These are phyloP conservation scores for Hypolimnas misippus DNA, from an alignment of 2,888 invertebrate genomes.

Conservation along the genomic window DNA sequence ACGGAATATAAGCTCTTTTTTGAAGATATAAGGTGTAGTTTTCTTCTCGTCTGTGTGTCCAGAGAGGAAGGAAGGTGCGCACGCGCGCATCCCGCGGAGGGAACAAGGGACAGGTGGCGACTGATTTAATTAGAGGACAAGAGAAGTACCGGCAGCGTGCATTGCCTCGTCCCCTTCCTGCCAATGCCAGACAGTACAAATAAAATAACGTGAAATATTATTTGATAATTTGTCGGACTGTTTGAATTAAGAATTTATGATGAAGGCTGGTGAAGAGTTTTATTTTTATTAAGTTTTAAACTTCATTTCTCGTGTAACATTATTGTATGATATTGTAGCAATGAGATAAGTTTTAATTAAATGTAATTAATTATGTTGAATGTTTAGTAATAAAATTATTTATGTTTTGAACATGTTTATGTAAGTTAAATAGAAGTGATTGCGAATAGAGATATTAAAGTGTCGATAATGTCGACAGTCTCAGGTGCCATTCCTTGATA, in stretches of 20 bases:
- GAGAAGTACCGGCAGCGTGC: constrained; percentile 48
- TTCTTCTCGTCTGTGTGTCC: background rate
- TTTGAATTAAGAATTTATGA: background rate
- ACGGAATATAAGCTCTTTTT: background rate
- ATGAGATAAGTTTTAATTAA: too few species aligned
- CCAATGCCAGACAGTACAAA: constrained; percentile 4
- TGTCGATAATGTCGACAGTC: too few species aligned
- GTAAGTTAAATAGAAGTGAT: too few species aligned
- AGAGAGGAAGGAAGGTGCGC: constrained; percentile 52
- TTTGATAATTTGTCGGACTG: background rate
- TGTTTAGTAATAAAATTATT: too few species aligned
- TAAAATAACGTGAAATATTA: background rate
- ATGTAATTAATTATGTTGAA: too few species aligned
- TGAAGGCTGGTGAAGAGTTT: too few species aligned
- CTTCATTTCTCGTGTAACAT: too few species aligned
- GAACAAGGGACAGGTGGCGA: constrained; percentile 66
- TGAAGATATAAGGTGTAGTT: constrained; percentile 7
- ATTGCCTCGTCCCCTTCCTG: constrained; percentile 21
- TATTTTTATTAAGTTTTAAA: too few species aligned
- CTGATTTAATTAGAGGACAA: constrained; percentile 67
- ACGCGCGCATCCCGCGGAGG: constrained; percentile 51
- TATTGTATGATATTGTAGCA: too few species aligned
- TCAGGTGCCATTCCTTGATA: too few species aligned
- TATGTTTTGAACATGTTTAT: too few species aligned
- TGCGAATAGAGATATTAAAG: too few species aligned